Conservation (phyloP, 1,140 invertebrate species). For the Drosophila novamexicana region DNA sequence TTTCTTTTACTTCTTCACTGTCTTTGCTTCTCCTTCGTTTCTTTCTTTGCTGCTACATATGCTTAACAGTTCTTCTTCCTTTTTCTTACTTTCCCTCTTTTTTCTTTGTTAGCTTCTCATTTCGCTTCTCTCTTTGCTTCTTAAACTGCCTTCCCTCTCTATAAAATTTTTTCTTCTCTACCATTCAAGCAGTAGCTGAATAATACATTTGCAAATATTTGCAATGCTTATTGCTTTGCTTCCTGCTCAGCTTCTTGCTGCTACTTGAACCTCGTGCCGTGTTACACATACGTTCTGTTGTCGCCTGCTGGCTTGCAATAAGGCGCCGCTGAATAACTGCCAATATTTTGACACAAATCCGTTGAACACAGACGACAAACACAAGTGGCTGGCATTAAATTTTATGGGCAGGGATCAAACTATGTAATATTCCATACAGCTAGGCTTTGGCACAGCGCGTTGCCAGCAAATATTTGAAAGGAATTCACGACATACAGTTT, state of each 20-base stretch:
- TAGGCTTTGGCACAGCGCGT: slow-evolving; percentile 4
- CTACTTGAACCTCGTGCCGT: not conserved
- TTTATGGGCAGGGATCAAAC: slow-evolving; percentile 67
- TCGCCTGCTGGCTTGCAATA: slow-evolving; percentile 7
- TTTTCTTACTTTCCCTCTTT: not conserved
- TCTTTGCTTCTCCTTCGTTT: not conserved
- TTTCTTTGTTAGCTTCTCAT: too few species aligned
- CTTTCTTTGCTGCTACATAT: not conserved
- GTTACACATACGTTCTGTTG: slow-evolving; percentile 56
- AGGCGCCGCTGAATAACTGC: slow-evolving; percentile 38
- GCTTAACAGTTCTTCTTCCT: not conserved
- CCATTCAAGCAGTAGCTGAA: not conserved
- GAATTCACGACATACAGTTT: slow-evolving; percentile 8
- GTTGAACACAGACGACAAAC: slow-evolving; percentile 58
- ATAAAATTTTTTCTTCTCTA: not conserved
- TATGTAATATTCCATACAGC: slow-evolving; percentile 62
- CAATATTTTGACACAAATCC: slow-evolving; percentile 62
- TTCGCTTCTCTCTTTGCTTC: not conserved
- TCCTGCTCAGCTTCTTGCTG: not conserved
- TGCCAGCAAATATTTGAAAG: slow-evolving; percentile 51
- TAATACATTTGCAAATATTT: not conserved
- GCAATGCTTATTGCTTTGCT: not conserved
- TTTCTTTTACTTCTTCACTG: not conserved
- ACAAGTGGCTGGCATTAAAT: slow-evolving; percentile 67
- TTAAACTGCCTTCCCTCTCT: not conserved